Base-by-base conservation (phyloP, 2,113 vertebrate species). In the Hypomesus transpacificus region DNA sequence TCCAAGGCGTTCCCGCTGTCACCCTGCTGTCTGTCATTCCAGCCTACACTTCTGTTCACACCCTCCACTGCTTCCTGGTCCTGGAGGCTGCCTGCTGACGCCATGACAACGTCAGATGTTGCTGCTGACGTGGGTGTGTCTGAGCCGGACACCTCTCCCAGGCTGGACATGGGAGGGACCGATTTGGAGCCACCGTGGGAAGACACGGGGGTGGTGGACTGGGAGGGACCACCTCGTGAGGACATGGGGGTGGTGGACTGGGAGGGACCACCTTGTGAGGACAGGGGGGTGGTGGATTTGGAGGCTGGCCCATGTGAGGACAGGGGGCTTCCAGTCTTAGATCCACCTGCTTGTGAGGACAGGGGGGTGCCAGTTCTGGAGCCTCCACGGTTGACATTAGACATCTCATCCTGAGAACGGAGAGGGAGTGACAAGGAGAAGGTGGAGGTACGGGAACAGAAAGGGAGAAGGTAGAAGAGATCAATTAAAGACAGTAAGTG, bases 351-450 rank as follows among this genome's bases (percentile, higher is more conserved):
- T 56, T 76, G 77, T n/a, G 62, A 76, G 68, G 77, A 65, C 31
- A 20, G 28, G 3, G 84, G 73, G 0, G 83, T 58, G 21, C 64
- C 34, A 46, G 80, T 58, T 58, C 63, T 88, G 74, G 93, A 92
- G 66, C 89, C 90, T 70, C 88, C 76, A 34, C 87, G 93, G 86
- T 89, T 93, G 18, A 85, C 76, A 53, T 89, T 89, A 68, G 94
- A 92, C 74, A 98, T 86, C 80, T 99, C 97, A 94, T 99, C 97
- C 97, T 99, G 79, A 14, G 75, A 70, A 66, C 20, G 59, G 63
- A 14, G 39, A 34, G 7, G 11, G 39, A 34, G 7, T 5, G 26
- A 13, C 34, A 63, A 50, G 24, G 0, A 1, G 18, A 1, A 24
- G n/a, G 31, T 2, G n/a, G 24, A 63, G 50, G 51, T 7, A 34